These are phyloP conservation scores for Eulacestoma nigropectus DNA, from an alignment of 2,113 vertebrate species.

Conservation along the genomic window DNA sequence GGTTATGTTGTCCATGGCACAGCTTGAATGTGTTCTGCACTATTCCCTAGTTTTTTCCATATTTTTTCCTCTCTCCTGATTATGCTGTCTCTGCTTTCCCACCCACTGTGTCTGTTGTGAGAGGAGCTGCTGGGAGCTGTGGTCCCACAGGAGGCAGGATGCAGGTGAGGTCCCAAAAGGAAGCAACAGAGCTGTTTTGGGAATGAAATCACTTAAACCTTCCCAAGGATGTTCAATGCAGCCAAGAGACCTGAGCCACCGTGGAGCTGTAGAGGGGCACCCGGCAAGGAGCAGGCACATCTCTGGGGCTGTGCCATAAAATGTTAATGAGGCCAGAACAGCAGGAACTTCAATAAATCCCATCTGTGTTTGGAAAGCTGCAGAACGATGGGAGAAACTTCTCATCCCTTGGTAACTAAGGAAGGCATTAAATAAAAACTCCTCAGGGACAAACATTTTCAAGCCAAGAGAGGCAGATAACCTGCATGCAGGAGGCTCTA, in stretches of 20 bases:
- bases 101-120: background rate
- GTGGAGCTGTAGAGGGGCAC: background rate
- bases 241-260: background rate
- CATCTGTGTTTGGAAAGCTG: slow-evolving; percentile 34
- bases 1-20: background rate
- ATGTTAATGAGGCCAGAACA: background rate
- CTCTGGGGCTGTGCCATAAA: background rate
- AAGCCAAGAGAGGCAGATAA: background rate
- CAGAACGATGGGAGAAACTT: slow-evolving; percentile 16
- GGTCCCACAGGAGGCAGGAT: background rate
- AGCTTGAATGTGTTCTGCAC: background rate
- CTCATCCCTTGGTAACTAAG: slow-evolving; percentile 33
- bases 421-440: slow-evolving; percentile 22
- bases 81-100: background rate
- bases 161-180: background rate
- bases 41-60: background rate
- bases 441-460: slow-evolving; percentile 7
- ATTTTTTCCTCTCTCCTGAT: background rate
- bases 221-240: background rate
- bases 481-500: background rate
- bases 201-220: background rate
- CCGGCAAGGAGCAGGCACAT: background rate
- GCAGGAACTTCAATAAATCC: slow-evolving; percentile 46
- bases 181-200: background rate
- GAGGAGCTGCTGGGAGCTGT: background rate